phyloP scores from a whole-genome alignment of 2,113 vertebrate species.

The Pao palembangensis region DNA sequence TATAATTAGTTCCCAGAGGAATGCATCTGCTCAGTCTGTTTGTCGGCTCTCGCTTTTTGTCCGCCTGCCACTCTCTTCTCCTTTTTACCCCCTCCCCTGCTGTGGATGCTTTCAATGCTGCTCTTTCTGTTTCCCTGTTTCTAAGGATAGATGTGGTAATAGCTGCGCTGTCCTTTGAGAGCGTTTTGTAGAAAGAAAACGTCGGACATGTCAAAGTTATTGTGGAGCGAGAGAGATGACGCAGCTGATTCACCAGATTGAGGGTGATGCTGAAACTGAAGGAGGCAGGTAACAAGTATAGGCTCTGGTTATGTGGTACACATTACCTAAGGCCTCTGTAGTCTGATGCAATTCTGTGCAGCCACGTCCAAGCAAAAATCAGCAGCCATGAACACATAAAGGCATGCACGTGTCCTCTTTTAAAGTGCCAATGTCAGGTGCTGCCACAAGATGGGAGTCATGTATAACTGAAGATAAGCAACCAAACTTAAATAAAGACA shows the following conservation, averaged over 20 bases:
- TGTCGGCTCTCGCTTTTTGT: slow-evolving; percentile 13
- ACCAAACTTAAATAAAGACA: no score
- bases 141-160: background rate
- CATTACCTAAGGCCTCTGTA: no score
- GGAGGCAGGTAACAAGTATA: no score
- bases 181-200: slow-evolving; percentile 22
- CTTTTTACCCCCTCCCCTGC: background rate
- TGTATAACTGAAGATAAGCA: slow-evolving; percentile 4
- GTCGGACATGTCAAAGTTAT: background rate
- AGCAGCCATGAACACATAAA: no score
- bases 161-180: background rate
- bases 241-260: background rate
- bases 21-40: slow-evolving; percentile 8
- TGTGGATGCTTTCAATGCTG: no score
- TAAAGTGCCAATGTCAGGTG: background rate
- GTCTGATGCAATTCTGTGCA: slow-evolving; percentile 4
- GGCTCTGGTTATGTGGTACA: no score
- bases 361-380: no score
- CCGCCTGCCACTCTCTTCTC: background rate
- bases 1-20: slow-evolving; percentile 50
- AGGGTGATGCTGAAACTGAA: no score
- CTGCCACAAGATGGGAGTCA: slow-evolving; percentile 42
- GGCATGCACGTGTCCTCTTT: no score
- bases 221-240: background rate
- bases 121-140: no score